Evolutionary conservation across 1,140 invertebrate species (phyloP).

Genomic region (Brachionus asplanchnoidis): DNA sequence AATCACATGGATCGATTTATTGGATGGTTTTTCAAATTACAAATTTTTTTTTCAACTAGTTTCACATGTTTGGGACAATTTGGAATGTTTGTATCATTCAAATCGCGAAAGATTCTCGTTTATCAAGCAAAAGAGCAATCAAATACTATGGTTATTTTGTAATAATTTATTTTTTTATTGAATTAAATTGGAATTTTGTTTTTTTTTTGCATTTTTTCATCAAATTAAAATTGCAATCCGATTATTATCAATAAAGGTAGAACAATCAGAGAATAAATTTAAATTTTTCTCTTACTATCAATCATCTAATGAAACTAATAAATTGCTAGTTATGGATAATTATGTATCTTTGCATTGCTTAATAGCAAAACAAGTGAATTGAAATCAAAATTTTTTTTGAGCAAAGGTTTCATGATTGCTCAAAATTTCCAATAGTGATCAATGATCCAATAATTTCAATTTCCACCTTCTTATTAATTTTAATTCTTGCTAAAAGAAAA

Average conservation of each 20-base stretch:
- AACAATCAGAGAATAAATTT: background rate
- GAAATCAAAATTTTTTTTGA: background rate
- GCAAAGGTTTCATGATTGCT: too few relatives aligned
- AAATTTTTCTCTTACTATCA: background rate
- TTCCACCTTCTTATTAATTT: too few relatives aligned
- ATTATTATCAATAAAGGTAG: background rate
- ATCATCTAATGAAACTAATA: background rate
- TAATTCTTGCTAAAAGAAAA: too few relatives aligned
- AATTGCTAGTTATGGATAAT: background rate
- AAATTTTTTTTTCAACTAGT: background rate
- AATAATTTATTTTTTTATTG: background rate
- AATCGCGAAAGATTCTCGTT: background rate
- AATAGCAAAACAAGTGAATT: background rate
- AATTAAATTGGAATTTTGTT: background rate
- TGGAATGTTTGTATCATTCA: constrained; percentile 5
- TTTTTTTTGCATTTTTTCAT: background rate
- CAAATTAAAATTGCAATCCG: background rate
- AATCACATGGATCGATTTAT: constrained; percentile 20
- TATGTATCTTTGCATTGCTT: background rate
- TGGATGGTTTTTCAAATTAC: background rate
- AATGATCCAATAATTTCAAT: background rate
- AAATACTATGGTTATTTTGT: background rate
- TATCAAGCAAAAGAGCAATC: background rate
- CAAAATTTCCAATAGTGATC: background rate
- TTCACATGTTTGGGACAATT: constrained; percentile 15